Conservation (phyloP, 1,140 invertebrate genomes). For the Ceratosolen solmsi region DNA sequence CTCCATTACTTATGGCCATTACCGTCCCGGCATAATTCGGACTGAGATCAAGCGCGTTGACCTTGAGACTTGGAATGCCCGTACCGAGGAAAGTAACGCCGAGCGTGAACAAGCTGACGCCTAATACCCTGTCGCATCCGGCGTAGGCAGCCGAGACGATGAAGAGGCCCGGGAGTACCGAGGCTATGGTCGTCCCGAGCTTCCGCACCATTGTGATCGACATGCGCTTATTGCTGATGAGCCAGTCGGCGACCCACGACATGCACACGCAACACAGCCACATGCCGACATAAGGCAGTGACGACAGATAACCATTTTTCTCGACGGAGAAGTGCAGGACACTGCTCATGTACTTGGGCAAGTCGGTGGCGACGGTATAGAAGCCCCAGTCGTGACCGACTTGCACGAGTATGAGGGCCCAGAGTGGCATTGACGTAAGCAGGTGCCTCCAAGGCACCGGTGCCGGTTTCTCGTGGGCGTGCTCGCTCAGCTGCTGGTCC, state of each 20-base stretch:
- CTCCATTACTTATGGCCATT: conserved; percentile 89
- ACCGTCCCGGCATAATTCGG: conserved; percentile 87
- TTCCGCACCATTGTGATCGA: conserved; percentile 79
- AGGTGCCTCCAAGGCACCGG: conserved; percentile 83
- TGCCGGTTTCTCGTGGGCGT: conserved; percentile 73
- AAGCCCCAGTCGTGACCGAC: conserved; percentile 96
- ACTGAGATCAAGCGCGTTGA: conserved; percentile 87
- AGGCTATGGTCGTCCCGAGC: conserved; percentile 83
- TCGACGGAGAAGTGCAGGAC: conserved; percentile 89
- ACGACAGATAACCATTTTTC: conserved; percentile 79
- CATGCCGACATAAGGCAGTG: conserved; percentile 82
- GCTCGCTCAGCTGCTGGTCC: conserved; percentile 76
- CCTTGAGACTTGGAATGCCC: conserved; percentile 79
- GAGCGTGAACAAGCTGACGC: conserved; percentile 79
- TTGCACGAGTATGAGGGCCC: conserved; percentile 81
- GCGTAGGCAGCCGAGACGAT: conserved; percentile 87
- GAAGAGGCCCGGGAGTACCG: conserved; percentile 83
- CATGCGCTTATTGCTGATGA: conserved; percentile 76
- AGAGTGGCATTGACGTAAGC: conserved; percentile 83
- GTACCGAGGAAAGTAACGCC: conserved; percentile 84
- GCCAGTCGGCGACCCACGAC: conserved; percentile 80
- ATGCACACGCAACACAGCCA: conserved; percentile 81
- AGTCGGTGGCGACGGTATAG: conserved; percentile 92
- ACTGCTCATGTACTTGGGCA: conserved; percentile 94
- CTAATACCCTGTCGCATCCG: conserved; percentile 79